Evolutionary conservation across 2,888 invertebrate genomes (phyloP).

Genomic region (Labia minor): DNA sequence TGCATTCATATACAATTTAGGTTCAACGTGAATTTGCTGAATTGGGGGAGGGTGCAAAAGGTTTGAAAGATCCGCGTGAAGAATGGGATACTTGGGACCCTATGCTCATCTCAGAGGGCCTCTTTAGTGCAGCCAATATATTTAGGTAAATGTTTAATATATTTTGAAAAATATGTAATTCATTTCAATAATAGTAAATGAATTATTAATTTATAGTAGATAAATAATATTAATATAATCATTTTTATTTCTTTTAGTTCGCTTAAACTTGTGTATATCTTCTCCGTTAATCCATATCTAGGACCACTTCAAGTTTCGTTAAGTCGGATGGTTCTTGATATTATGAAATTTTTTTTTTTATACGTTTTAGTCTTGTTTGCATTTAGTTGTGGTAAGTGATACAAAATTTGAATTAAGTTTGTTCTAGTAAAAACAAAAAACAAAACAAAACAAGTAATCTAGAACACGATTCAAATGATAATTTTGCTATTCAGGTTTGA

Average conservation of each 20-base stretch:
- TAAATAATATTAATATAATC: background rate
- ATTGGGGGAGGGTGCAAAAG: slow-evolving; percentile 18
- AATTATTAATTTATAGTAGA: background rate
- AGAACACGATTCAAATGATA: too few species aligned
- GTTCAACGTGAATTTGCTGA: slow-evolving; percentile 60
- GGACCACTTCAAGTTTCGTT: slow-evolving; percentile 50
- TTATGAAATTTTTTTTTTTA: slow-evolving; percentile 48
- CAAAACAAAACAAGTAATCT: background rate
- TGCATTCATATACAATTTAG: too few species aligned
- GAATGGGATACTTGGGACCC: slow-evolving; percentile 99
- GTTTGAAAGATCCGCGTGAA: slow-evolving; percentile 58
- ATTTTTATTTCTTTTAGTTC: slow-evolving; percentile 37
- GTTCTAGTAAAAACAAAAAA: background rate
- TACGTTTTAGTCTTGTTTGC: slow-evolving; percentile 46
- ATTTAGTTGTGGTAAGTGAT: slow-evolving; percentile 45
- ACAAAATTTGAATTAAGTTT: slow-evolving; percentile 5
- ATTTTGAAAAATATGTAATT: too few species aligned
- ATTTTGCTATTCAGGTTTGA: slow-evolving; percentile 38
- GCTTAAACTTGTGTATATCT: slow-evolving; percentile 50
- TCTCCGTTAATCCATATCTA: slow-evolving; percentile 50
- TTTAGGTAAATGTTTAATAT: slow-evolving; percentile 54
- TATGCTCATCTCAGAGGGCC: slow-evolving; percentile 87
- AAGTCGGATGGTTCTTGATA: slow-evolving; percentile 48
- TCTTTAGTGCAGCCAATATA: slow-evolving; percentile 97
- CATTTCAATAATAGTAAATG: background rate